These are phyloP conservation scores for Recurvirostra avosetta DNA, from an alignment of 2,113 vertebrate genomes.

Conservation along the genomic window DNA sequence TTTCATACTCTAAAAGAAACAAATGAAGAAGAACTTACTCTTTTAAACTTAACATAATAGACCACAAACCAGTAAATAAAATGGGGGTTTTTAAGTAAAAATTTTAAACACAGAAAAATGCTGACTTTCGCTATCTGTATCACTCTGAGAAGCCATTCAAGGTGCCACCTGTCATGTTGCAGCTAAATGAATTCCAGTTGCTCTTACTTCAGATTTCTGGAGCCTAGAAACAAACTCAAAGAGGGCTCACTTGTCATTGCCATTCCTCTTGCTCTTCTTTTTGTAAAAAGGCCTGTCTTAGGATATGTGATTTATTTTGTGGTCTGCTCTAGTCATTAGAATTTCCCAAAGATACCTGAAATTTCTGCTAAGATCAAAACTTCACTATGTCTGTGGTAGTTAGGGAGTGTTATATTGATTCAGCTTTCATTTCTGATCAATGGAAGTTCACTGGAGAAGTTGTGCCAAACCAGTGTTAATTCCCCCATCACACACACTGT, in stretches of 20 bases:
- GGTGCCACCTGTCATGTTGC: not conserved
- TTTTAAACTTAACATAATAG: not conserved
- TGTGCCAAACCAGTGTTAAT: constrained; percentile 5
- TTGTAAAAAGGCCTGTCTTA: not conserved
- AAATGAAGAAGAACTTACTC: not conserved
- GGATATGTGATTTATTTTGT: not conserved
- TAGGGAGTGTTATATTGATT: not conserved
- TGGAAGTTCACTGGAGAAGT: constrained; percentile 4
- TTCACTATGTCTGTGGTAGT: not conserved
- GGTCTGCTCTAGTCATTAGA: not conserved
- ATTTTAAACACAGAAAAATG: not conserved
- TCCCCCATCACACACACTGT: not conserved
- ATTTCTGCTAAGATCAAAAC: constrained; percentile 14
- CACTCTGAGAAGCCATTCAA: not conserved
- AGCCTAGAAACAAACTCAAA: not conserved
- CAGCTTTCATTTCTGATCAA: constrained; percentile 48
- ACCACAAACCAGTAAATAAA: not conserved
- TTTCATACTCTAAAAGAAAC: not conserved
- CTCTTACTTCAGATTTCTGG: not conserved
- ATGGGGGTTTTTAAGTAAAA: not conserved
- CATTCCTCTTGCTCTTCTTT: not conserved
- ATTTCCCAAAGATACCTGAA: not conserved
- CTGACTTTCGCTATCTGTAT: not conserved
- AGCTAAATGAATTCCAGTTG: not conserved
- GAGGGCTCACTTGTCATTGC: not conserved